These are phyloP conservation scores for Oreochromis spilurus DNA, from an alignment of 2,113 vertebrate species.

Conservation along the genomic window DNA sequence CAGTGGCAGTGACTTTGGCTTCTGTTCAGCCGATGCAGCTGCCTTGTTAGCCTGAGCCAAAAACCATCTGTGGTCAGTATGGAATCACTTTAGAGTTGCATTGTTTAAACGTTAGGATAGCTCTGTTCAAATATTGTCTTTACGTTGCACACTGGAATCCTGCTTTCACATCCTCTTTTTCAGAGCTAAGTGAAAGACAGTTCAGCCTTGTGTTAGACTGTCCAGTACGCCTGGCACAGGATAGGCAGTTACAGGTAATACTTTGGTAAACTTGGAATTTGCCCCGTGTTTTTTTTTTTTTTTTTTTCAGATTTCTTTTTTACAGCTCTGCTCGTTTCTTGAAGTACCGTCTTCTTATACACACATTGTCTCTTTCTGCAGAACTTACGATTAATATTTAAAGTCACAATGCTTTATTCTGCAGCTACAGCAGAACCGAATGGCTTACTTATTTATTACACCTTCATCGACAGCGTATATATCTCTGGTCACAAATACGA, in stretches of 20 bases:
- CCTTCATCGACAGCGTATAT: neutral
- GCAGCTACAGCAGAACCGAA: neutral
- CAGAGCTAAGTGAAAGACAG: neutral
- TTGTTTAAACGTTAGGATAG: neutral
- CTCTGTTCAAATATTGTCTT: neutral
- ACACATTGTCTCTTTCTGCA: neutral
- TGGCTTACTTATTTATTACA: neutral
- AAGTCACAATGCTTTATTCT: neutral
- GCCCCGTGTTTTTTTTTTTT: fast-evolving
- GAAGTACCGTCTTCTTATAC: neutral
- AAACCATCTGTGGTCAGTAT: neutral
- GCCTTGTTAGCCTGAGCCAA: neutral
- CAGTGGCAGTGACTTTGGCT: neutral
- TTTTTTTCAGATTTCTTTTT: neutral
- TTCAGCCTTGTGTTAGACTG: neutral
- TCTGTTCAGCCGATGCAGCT: neutral
- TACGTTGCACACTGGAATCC: neutral
- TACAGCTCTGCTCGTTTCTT: neutral
- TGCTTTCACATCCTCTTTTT: neutral
- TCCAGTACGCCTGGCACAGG: neutral
- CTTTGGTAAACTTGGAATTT: neutral
- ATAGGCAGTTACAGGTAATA: neutral
- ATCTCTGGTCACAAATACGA: neutral
- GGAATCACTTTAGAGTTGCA: neutral
- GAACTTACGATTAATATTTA: neutral